Evolutionary conservation across 2,113 vertebrate species (phyloP).

Genomic region (Alces alces): DNA sequence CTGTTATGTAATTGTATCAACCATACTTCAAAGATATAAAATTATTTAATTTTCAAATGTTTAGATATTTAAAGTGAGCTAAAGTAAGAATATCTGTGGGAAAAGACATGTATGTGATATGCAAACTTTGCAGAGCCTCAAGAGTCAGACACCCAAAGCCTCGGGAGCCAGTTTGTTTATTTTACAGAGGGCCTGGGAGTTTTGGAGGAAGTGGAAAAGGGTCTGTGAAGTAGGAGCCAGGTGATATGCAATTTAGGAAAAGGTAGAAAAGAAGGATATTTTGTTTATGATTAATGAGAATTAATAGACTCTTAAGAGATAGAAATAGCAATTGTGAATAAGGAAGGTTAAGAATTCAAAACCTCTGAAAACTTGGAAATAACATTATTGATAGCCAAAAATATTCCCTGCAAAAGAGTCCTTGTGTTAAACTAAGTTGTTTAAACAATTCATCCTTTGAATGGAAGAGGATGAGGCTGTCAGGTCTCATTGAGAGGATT

Average conservation of each 20-base stretch:
- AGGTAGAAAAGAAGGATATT: neutral
- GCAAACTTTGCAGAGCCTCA: neutral
- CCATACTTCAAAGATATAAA: neutral
- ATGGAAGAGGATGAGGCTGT: neutral
- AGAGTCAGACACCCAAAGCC: accelerated
- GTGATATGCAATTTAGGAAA: neutral
- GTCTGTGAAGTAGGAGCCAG: neutral
- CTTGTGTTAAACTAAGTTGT: neutral
- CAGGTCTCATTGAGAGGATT: neutral
- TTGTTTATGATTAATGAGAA: neutral
- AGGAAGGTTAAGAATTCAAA: neutral
- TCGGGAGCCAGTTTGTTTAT: neutral
- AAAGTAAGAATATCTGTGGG: neutral
- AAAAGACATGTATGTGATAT: neutral
- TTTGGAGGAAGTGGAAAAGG: neutral
- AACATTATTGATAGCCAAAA: neutral
- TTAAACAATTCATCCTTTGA: neutral
- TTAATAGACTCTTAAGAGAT: neutral
- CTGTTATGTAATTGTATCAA: neutral
- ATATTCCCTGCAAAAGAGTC: neutral
- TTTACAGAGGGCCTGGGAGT: neutral
- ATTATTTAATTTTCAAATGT: neutral
- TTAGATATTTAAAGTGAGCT: neutral
- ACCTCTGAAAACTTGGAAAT: neutral
- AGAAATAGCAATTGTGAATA: neutral